phyloP scores from a whole-genome alignment of 2,888 invertebrate genomes.

The Phania funesta region DNA sequence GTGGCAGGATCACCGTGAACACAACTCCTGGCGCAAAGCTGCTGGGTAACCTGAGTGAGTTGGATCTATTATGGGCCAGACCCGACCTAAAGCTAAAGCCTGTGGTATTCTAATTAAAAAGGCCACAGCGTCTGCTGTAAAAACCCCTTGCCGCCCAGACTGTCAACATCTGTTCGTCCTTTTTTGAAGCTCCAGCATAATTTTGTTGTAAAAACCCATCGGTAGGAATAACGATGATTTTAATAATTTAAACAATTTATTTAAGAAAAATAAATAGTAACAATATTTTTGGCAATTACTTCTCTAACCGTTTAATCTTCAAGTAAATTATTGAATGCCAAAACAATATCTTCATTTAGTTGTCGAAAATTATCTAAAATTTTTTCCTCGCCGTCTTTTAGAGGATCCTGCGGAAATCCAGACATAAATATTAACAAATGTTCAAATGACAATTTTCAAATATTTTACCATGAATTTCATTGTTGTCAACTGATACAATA shows the following conservation, averaged over 20 bases:
- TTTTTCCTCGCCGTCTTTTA: slow-evolving; percentile 97
- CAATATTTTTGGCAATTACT: neutral
- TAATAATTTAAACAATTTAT: neutral
- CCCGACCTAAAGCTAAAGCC: no score
- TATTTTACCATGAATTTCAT: slow-evolving; percentile 98
- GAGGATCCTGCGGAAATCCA: slow-evolving; percentile 89
- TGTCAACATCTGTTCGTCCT: no score
- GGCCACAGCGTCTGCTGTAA: no score
- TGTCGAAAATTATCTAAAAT: slow-evolving; percentile 98
- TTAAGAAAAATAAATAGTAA: neutral
- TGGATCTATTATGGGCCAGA: no score
- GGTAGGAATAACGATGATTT: neutral
- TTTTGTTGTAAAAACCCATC: no score
- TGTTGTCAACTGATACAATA: slow-evolving; percentile 96
- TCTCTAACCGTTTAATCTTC: slow-evolving; percentile 11
- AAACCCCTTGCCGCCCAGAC: no score
- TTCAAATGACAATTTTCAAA: neutral
- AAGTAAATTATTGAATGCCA: slow-evolving; percentile 97
- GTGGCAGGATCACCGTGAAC: no score
- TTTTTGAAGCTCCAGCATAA: no score
- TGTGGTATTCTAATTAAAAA: no score
- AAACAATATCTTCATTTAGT: slow-evolving; percentile 96
- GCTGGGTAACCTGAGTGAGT: no score
- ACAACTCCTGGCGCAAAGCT: no score
- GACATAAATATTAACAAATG: neutral